These are phyloP conservation scores for Malaclemys terrapin DNA, from an alignment of 2,113 vertebrate genomes.

Conservation along the genomic window DNA sequence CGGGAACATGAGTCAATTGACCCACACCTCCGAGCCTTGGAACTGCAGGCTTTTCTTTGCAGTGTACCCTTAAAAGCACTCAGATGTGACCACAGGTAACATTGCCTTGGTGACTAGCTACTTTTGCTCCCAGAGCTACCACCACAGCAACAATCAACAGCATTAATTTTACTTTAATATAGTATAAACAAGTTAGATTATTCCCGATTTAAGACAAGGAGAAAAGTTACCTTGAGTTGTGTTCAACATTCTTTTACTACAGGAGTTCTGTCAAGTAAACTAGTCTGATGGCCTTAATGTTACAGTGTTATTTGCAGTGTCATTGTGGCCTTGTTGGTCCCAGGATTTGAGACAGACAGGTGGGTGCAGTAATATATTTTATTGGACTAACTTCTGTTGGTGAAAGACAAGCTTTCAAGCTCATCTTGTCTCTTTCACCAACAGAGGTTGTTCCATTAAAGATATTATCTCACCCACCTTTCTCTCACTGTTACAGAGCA, in stretches of 20 bases:
- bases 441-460: not conserved
- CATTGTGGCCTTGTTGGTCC: not conserved
- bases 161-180: not conserved
- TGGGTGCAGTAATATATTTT: not conserved
- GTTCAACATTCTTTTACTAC: not conserved
- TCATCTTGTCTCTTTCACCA: not conserved
- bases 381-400: not conserved
- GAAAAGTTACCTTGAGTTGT: not conserved
- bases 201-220: not conserved
- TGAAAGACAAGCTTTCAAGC: not conserved
- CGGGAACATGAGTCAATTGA: not conserved
- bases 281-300: not conserved
- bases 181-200: not conserved
- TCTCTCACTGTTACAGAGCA: not conserved
- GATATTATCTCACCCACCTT: not conserved
- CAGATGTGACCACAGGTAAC: not conserved
- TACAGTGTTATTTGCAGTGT: not conserved
- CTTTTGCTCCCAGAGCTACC: not conserved
- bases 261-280: not conserved
- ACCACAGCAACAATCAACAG: not conserved
- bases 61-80: fast-evolving
- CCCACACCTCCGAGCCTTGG: not conserved
- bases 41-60: not conserved
- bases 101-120: not conserved
- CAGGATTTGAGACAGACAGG: not conserved